Percentiles rank a stretch among this genome's conserved stretches.
These are phyloP conservation scores for Gerris lacustris DNA, from an alignment of 2,888 invertebrate genomes.

Conservation along the genomic window DNA sequence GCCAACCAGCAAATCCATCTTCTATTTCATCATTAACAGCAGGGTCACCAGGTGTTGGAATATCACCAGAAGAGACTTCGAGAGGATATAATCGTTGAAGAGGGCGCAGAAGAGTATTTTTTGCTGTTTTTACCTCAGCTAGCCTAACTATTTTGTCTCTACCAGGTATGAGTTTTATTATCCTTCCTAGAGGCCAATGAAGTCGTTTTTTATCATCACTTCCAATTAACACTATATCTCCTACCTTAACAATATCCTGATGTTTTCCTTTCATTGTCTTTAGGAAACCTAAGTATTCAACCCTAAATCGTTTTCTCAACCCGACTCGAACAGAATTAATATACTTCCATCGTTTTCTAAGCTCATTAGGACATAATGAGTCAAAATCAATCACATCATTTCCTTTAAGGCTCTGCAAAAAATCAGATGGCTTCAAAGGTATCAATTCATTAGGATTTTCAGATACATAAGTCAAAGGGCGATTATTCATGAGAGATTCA, in stretches of 20 bases:
- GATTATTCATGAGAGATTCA: slow-evolving; percentile 16
- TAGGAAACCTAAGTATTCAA: not conserved
- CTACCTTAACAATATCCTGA: not conserved
- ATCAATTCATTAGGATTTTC: not conserved
- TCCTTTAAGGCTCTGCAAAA: not conserved
- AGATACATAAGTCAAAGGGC: slow-evolving; percentile 20
- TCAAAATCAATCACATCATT: not conserved
- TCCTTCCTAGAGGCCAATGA: slow-evolving; percentile 1
- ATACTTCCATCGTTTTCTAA: not conserved
- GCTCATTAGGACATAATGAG: not conserved
- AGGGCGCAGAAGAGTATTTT: not conserved
- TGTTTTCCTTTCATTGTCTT: not conserved
- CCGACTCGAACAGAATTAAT: not conserved
- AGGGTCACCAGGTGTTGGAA: not conserved
- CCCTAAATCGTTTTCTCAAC: not conserved
- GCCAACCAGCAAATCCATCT: not conserved
- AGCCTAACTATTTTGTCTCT: not conserved
- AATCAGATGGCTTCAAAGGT: not conserved
- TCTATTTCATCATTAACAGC: not conserved
- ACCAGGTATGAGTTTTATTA: not conserved
- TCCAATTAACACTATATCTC: slow-evolving; percentile 4
- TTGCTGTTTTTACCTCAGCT: slow-evolving; percentile 4
- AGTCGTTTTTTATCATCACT: not conserved
- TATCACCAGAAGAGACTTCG: not conserved
- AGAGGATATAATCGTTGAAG: not conserved